A percentile compares a stretch with the other conserved stretches of the same genome.
phyloP scores from a whole-genome alignment of 2,888 invertebrate genomes.

The Andrena hattorfiana region DNA sequence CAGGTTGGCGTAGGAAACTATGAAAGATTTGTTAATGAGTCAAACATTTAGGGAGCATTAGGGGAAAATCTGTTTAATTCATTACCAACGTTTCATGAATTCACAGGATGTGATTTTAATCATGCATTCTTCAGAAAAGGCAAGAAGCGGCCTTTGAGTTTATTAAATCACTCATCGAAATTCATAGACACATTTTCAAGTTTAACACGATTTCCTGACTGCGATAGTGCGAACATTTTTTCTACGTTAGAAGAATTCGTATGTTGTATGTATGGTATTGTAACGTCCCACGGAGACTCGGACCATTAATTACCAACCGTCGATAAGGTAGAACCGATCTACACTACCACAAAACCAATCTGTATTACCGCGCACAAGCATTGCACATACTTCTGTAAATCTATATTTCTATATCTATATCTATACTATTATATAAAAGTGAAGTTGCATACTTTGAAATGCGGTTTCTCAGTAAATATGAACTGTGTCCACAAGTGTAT shows the following conservation, averaged over 20 bases:
- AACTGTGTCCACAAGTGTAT: too few relatives aligned
- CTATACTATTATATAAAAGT: too few relatives aligned
- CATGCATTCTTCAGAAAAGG: background rate
- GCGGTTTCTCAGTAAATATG: too few relatives aligned
- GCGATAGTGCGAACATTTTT: background rate
- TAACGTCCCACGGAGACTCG: too few relatives aligned
- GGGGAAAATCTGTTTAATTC: background rate
- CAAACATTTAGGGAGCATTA: background rate
- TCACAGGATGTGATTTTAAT: background rate
- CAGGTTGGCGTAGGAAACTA: background rate
- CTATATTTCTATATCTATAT: too few relatives aligned
- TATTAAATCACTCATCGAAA: background rate
- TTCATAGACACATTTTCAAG: background rate
- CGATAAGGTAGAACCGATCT: too few relatives aligned
- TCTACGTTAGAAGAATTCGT: background rate
- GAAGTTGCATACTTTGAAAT: too few relatives aligned
- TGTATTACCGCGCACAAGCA: too few relatives aligned
- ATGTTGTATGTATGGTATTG: background rate
- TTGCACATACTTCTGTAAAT: too few relatives aligned
- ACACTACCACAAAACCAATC: too few relatives aligned
- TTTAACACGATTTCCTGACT: background rate
- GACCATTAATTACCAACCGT: too few relatives aligned
- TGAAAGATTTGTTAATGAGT: constrained; percentile 2
- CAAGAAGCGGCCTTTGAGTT: background rate
- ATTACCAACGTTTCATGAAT: background rate